Conservation (phyloP, 2,888 invertebrate genomes). For the Oligia fasciuncula region DNA sequence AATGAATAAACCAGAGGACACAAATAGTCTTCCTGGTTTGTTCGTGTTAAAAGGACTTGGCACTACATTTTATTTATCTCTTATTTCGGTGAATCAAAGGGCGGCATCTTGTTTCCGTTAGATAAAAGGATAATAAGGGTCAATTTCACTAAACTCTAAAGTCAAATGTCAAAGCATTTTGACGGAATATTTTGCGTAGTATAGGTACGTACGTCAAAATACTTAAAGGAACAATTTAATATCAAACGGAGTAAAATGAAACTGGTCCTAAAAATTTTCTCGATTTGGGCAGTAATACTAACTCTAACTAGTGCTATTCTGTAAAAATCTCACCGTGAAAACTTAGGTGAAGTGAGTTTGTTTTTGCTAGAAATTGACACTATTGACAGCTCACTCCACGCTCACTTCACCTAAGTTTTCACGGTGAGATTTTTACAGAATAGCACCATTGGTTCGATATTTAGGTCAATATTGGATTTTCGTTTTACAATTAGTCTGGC, state of each 20-base stretch:
- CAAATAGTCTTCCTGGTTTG: slow-evolving; percentile 71
- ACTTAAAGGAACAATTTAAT: too few species aligned
- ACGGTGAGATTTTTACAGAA: too few species aligned
- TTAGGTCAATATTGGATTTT: slow-evolving; percentile 22
- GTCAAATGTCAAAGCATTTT: not conserved
- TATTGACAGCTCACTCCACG: too few species aligned
- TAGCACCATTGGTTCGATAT: not conserved
- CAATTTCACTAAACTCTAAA: not conserved
- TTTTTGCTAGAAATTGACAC: too few species aligned
- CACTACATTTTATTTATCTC: slow-evolving; percentile 51
- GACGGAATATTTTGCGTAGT: too few species aligned
- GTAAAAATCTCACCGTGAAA: too few species aligned
- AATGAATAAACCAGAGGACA: slow-evolving; percentile 62
- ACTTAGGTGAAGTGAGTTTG: too few species aligned
- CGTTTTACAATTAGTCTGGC: not conserved
- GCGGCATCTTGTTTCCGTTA: slow-evolving; percentile 33
- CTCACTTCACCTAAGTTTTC: too few species aligned
- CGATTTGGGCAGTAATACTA: not conserved
- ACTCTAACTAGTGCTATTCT: too few species aligned
- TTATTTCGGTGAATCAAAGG: slow-evolving; percentile 57
- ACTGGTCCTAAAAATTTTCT: not conserved
- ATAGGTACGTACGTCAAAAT: not conserved
- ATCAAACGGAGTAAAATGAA: not conserved
- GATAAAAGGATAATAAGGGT: slow-evolving; percentile 20
- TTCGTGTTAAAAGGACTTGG: slow-evolving; percentile 59